These are phyloP conservation scores for Sialia sialis DNA, from an alignment of 2,113 vertebrate species.

Conservation along the genomic window DNA sequence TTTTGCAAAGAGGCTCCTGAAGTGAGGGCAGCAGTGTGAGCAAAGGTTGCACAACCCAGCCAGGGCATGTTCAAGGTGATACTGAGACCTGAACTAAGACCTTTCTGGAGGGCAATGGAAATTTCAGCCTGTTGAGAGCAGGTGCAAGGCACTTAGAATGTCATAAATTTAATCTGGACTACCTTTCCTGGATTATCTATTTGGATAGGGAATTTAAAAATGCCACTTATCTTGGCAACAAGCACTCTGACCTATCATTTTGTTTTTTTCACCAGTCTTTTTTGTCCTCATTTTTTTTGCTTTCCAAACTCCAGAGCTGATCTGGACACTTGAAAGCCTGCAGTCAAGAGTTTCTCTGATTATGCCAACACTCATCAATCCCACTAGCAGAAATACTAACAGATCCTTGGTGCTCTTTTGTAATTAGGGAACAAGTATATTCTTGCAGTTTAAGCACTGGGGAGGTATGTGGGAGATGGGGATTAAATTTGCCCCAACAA, in stretches of 20 bases:
- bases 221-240: not conserved
- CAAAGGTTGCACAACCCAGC: not conserved
- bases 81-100: not conserved
- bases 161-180: not conserved
- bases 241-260: not conserved
- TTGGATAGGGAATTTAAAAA: not conserved
- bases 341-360: conserved; percentile 7
- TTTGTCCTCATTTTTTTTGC: not conserved
- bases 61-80: not conserved
- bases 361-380: not conserved
- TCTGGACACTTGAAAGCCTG: not conserved
- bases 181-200: not conserved
- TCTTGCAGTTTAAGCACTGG: not conserved
- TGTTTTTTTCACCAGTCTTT: not conserved
- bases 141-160: not conserved
- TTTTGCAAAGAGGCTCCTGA: not conserved
- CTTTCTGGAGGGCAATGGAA: not conserved
- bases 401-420: not conserved
- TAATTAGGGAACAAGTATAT: conserved; percentile 7
- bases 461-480: not conserved
- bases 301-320: not conserved
- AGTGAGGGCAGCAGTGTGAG: not conserved
- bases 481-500: not conserved
- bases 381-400: not conserved
- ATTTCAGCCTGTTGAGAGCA: not conserved